A percentile compares a stretch with the other conserved stretches of the same genome.
Evolutionary conservation across 2,797 vertebrate genomes (phyloP).

Genomic region (Ceryle rudis): DNA sequence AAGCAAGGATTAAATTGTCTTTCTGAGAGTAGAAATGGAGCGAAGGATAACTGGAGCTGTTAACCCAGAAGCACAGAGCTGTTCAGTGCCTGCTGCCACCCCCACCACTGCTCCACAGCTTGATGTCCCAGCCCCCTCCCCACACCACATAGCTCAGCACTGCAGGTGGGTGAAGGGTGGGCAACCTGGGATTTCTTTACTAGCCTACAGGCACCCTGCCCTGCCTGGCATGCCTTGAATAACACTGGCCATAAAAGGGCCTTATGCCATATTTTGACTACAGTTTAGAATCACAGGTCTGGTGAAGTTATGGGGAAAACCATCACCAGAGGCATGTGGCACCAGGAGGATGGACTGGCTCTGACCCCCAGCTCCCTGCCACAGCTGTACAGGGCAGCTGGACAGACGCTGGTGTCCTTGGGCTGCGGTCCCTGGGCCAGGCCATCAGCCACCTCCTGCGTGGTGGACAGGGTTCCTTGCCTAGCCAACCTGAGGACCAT

Average conservation of each 20-base stretch:
- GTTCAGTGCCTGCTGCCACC: neutral
- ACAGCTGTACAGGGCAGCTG: rapidly evolving
- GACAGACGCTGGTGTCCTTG: rapidly evolving
- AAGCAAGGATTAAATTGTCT: neutral
- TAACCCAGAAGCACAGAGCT: rapidly evolving
- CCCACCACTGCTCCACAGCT: neutral
- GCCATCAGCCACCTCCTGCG: rapidly evolving
- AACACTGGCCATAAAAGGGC: neutral
- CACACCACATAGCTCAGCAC: neutral
- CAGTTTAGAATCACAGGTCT: neutral
- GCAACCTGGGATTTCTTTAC: neutral
- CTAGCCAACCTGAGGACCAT: rapidly evolving
- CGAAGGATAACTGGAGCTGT: neutral
- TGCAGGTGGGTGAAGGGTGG: neutral
- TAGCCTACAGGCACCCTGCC: rapidly evolving
- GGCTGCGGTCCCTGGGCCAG: neutral
- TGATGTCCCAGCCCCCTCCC: neutral
- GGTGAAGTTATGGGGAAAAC: neutral
- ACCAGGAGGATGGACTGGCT: neutral
- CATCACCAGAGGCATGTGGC: neutral
- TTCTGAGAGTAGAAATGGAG: neutral
- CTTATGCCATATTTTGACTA: rapidly evolving
- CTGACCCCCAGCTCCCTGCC: rapidly evolving
- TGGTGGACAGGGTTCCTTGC: too few relatives aligned
- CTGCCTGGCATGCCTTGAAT: neutral